Base-by-base conservation (phyloP, 2,797 vertebrate genomes). In the Paedocypris micromegethes region DNA sequence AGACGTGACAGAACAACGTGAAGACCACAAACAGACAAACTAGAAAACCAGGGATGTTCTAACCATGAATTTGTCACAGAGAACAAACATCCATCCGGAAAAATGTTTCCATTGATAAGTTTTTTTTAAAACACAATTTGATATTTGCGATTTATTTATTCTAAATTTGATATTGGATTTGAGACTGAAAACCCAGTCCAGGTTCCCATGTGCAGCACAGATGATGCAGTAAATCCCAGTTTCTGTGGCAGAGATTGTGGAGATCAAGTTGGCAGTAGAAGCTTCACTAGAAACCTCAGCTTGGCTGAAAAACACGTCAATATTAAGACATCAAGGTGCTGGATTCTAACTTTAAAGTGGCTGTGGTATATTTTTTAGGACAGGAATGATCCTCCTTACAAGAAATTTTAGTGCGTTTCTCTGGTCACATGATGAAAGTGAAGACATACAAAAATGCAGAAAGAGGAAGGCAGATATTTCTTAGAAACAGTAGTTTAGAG, bases 311-410 rank as follows among this genome's bases (percentile, higher is more conserved):
- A 58, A 39, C 4, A 64, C 8, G 5, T 8, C 9, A 4, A 51
- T 57, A 41, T 67, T 62, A 68, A 64, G 55, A 61, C 66, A 57
- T 41, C 45, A 57, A 58, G 66, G 66, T 45, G 66, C 65, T 52
- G 2, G 9, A 71, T 49, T 55, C 41, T 50, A 43, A 42, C 52
- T 50, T 6, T 53, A 54, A 65, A 69, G 9, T n/a, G 46, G 40
- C 58, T 62, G 51, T 53, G 43, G 23, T 23, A 23, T 23, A 23
- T 23, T 68, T 4, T n/a, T 56, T 59, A 62, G 9, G 7, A 49
- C 59, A 55, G 67, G 59, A 70, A 70, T 70, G 52, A 61, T 23
- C 54, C 59, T 55, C 58, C 50, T 68, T 41, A 47, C 58, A 50
- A 45, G 38, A n/a, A 3, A 5, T 39, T 42, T 58, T 9, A 40